These are phyloP conservation scores for Manduca sexta DNA, from an alignment of 1,140 invertebrate species.

Conservation along the genomic window DNA sequence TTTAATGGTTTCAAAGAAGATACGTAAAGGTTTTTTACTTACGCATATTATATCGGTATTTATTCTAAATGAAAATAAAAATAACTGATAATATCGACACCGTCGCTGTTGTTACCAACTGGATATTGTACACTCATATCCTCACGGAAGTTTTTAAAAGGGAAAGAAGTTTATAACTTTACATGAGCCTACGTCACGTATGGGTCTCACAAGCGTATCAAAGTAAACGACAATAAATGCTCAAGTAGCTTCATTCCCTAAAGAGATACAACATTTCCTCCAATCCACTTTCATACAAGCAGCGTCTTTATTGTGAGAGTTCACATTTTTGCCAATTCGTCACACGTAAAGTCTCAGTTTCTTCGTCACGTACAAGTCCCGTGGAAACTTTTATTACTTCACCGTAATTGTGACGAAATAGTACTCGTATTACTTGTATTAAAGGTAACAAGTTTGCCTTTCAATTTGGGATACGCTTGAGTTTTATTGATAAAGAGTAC, in stretches of 20 bases:
- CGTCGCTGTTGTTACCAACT: too few relatives aligned
- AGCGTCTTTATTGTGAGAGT: constrained; percentile 25
- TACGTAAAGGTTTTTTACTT: too few relatives aligned
- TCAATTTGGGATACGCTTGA: constrained; percentile 2
- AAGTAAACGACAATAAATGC: constrained; percentile 26
- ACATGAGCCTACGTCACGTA: constrained; percentile 11
- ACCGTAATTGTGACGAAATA: constrained; percentile 39
- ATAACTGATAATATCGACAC: too few relatives aligned
- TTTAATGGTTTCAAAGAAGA: too few relatives aligned
- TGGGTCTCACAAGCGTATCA: constrained; percentile 15
- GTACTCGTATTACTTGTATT: constrained; percentile 16
- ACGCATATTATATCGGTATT: too few relatives aligned
- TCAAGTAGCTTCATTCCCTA: constrained; percentile 35
- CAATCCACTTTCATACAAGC: constrained; percentile 31
- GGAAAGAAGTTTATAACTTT: neutral
- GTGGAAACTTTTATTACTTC: constrained; percentile 51
- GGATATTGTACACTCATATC: too few relatives aligned
- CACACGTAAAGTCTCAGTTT: constrained; percentile 48
- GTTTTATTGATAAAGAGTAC: constrained; percentile 1
- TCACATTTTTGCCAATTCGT: constrained; percentile 43
- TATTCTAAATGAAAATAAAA: too few relatives aligned
- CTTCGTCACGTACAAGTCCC: constrained; percentile 40
- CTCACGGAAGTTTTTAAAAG: neutral
- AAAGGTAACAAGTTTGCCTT: constrained; percentile 12
- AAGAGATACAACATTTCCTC: constrained; percentile 41